Evolutionary conservation across 2,888 invertebrate genomes (phyloP).

Genomic region (Agrypnus murinus): DNA sequence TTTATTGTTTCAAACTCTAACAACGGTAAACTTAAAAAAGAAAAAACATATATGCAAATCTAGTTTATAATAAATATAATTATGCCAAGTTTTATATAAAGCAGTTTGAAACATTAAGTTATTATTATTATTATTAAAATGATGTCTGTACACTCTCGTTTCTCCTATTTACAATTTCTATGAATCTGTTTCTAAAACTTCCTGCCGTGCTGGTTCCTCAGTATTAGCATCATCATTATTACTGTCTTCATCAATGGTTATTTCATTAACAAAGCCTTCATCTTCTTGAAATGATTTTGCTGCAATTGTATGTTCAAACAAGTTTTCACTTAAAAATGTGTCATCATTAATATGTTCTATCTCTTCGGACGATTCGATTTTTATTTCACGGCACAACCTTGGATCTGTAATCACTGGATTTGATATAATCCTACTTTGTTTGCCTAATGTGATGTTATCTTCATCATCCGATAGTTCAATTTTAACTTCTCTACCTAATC

Average conservation of each 20-base stretch:
- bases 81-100: conserved; percentile 29
- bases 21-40: conserved; percentile 29
- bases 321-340: conserved; percentile 63
- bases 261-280: conserved; percentile 67
- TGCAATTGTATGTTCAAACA: conserved; percentile 62
- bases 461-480: conserved; percentile 56
- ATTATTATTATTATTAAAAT: conserved; percentile 7
- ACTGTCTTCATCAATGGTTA: conserved; percentile 64
- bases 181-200: conserved; percentile 14
- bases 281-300: conserved; percentile 61
- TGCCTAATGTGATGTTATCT: conserved; percentile 54
- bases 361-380: conserved; percentile 53
- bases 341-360: conserved; percentile 61
- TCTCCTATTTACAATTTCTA: conserved; percentile 8
- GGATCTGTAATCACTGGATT: conserved; percentile 8
- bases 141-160: neutral
- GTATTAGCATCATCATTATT: conserved; percentile 20
- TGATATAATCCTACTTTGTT: conserved; percentile 33
- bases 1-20: conserved; percentile 37
- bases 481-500: conserved; percentile 49
- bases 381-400: conserved; percentile 48
- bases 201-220: conserved; percentile 10
- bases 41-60: conserved; percentile 13
- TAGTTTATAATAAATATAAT: conserved; percentile 31
- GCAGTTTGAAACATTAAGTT: conserved; percentile 34